phyloP scores from a whole-genome alignment of 2,113 vertebrate species.

The Agapornis roseicollis region DNA sequence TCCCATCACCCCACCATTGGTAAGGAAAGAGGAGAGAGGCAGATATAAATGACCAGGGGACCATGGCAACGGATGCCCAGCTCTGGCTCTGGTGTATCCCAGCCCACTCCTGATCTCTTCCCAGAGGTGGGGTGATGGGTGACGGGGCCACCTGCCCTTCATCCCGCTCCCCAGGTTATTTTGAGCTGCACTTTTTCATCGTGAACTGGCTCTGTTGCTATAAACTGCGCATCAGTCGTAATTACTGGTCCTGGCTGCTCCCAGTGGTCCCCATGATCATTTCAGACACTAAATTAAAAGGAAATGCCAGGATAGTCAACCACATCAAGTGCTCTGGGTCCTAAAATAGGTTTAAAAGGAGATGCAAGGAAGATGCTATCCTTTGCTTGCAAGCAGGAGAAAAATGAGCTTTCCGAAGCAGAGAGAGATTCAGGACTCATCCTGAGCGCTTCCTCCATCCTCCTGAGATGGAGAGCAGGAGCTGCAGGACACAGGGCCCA shows the following conservation, averaged over 20 bases:
- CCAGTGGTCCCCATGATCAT: conserved; percentile 4
- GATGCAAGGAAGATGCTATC: conserved; percentile 20
- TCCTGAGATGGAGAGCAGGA: rapidly evolving
- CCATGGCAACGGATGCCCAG: neutral
- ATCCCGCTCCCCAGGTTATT: conserved; percentile 29
- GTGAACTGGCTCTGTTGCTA: neutral
- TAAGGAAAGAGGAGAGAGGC: rapidly evolving
- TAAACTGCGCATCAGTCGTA: conserved; percentile 57
- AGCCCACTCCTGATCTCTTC: neutral
- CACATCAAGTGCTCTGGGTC: conserved; percentile 59
- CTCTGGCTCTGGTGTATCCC: neutral
- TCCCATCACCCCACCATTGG: rapidly evolving
- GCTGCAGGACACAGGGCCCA: rapidly evolving
- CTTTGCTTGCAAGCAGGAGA: neutral
- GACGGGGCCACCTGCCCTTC: neutral
- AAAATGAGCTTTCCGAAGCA: neutral
- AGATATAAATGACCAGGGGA: rapidly evolving
- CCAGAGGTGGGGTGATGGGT: neutral
- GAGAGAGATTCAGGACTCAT: neutral
- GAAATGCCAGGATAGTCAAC: conserved; percentile 62
- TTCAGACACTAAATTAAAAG: conserved; percentile 71
- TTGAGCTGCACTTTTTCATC: neutral
- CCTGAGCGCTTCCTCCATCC: neutral
- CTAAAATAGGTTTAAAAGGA: conserved; percentile 64
- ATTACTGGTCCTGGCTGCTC: conserved; percentile 58